These are phyloP conservation scores for Cataglyphis albicans DNA, from an alignment of 2,888 invertebrate genomes.

Conservation along the genomic window DNA sequence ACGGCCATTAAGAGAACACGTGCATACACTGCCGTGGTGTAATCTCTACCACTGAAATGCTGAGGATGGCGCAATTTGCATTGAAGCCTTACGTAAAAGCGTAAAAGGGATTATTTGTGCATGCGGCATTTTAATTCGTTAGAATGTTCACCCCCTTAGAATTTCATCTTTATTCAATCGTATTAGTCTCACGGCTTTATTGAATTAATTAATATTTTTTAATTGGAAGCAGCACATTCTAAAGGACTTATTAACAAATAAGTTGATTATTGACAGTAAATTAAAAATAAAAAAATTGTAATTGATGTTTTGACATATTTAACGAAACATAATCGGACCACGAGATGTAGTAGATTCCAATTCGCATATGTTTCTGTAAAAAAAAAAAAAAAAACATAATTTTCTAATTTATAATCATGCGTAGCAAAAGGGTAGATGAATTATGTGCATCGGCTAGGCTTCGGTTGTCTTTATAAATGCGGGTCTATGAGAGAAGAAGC, in stretches of 20 bases:
- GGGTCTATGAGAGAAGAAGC: background rate
- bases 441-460: background rate
- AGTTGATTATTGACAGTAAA: background rate
- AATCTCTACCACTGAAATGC: slow-evolving; percentile 6
- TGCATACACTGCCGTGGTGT: background rate
- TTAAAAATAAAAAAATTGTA: background rate
- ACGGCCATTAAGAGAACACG: slow-evolving; percentile 64
- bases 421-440: background rate
- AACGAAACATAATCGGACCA: background rate
- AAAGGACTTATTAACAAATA: background rate
- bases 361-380: background rate
- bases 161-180: background rate
- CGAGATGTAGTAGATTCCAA: background rate
- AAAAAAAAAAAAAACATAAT: background rate
- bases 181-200: background rate
- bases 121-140: background rate
- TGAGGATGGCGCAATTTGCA: slow-evolving; percentile 5
- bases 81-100: slow-evolving; percentile 14
- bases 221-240: background rate
- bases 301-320: background rate
- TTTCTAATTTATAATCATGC: background rate
- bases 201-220: background rate
- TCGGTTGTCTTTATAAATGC: slow-evolving; percentile 13
- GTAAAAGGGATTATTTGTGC: slow-evolving; percentile 19
- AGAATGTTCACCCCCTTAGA: background rate